These are phyloP conservation scores for Phasia obesa DNA, from an alignment of 2,888 invertebrate genomes.

Conservation along the genomic window DNA sequence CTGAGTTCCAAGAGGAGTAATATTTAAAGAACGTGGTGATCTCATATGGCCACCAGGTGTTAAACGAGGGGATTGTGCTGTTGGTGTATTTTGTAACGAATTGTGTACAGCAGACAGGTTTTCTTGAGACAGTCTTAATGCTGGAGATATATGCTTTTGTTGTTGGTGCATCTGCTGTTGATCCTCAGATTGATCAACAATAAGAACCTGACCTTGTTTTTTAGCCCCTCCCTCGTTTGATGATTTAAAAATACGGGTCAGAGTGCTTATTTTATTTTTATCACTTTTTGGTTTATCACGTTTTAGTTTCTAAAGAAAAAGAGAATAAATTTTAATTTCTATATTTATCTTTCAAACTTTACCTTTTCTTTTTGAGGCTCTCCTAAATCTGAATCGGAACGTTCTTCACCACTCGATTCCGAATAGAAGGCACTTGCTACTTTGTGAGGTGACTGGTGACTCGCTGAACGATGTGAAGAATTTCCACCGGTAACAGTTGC, in stretches of 20 bases:
- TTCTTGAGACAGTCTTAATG: constrained; percentile 74
- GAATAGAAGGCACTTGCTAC: constrained; percentile 71
- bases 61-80: constrained; percentile 73
- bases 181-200: constrained; percentile 85
- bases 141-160: constrained; percentile 73
- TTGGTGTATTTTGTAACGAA: constrained; percentile 53
- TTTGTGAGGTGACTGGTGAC: constrained; percentile 75
- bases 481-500: constrained; percentile 50
- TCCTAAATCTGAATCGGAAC: constrained; percentile 66
- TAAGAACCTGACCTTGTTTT: constrained; percentile 88
- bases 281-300: constrained; percentile 83
- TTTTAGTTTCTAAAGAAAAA: constrained; percentile 74
- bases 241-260: constrained; percentile 86
- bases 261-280: constrained; percentile 88
- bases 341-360: constrained; percentile 44
- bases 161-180: constrained; percentile 80
- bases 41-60: constrained; percentile 74
- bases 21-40: constrained; percentile 73
- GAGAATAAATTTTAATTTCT: background rate
- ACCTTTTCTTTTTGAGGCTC: constrained; percentile 65
- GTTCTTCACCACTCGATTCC: constrained; percentile 74
- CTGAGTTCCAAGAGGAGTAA: constrained; percentile 69
- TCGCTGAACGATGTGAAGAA: constrained; percentile 69
- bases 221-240: constrained; percentile 89
- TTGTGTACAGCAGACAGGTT: constrained; percentile 64